Evolutionary conservation across 92 coral and sea anemone species (phyloP), one percentile per base, ranked within the genome.

Genomic region (Porites divaricata): DNA sequence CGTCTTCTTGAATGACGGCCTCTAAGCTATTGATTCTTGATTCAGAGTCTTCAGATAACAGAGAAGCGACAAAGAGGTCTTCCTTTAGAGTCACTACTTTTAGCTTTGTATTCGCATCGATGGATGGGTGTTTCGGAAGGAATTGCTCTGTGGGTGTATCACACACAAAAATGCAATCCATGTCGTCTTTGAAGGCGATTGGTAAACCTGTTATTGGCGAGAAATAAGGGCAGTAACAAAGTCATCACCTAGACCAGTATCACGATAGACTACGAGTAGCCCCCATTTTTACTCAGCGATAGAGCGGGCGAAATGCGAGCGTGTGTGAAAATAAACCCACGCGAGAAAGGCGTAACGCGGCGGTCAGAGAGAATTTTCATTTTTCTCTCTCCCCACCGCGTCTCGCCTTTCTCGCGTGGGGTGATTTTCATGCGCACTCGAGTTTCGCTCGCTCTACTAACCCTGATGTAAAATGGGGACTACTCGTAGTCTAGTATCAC

Each of bases 171-270:
- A 96, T 70, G 57, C 64, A 63, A 17, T 95, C 95, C 70, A 94
- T 97, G 16, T 93, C 83, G 75, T 94, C 95, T 63, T 85, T 89
- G 79, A 94, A 91, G 68, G 95, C 86, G 16, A 84, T 76, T 58
- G 84, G 79, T 74, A 94, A 26, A 45, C 67, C 76, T 68, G 86
- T 26, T 75, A 88, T 83, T 85, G n/a, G 41, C 21, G 45, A 72
- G 66, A 13, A 9, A 56, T 0, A 35, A 8, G 6, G 11, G 10
- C 45, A 25, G n/a, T 21, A 14, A 45, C 11, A 49, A 51, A 51
- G 41, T 21, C 62, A 74, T 15, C 62, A 50, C 23, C 49, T 0
- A 35, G 20, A 5, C 20, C 64, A 59, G 6, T 17, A 19, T 14
- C 63, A n/a, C n/a, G n/a, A n/a, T n/a, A n/a, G n/a, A n/a, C n/a